Percentiles rank a stretch among this genome's conserved stretches.
These are phyloP conservation scores for Peromyscus attwateri DNA, from an alignment of 2,797 vertebrate genomes.

Conservation along the genomic window DNA sequence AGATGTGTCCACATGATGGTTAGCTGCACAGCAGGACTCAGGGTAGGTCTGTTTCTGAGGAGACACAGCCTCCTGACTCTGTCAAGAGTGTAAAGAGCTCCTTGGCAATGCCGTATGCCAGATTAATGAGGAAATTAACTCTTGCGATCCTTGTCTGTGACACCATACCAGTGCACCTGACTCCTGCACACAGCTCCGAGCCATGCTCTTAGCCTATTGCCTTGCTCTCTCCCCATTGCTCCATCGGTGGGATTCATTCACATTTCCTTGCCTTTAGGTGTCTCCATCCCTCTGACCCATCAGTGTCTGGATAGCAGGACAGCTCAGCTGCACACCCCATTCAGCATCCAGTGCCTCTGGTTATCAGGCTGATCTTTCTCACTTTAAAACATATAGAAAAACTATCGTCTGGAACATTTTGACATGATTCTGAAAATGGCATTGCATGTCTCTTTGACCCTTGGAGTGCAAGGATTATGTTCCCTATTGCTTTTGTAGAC, in stretches of 20 bases:
- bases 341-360: neutral
- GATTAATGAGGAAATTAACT: neutral
- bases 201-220: neutral
- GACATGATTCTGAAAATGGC: constrained; percentile 25
- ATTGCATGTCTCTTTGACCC: neutral
- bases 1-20: neutral
- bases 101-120: neutral
- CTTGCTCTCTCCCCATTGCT: neutral
- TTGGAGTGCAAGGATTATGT: neutral
- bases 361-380: neutral
- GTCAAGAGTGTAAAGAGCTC: neutral
- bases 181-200: neutral
- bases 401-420: neutral
- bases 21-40: neutral
- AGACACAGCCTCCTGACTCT: neutral
- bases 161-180: neutral
- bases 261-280: neutral
- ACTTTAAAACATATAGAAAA: constrained; percentile 32
- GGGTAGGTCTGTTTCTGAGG: neutral
- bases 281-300: neutral
- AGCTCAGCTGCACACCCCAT: neutral
- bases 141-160: rapidly evolving
- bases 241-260: neutral
- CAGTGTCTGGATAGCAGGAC: neutral
- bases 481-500: constrained; percentile 4